Evolutionary conservation across 2,113 vertebrate species (phyloP).

Genomic region (Equus quagga): DNA sequence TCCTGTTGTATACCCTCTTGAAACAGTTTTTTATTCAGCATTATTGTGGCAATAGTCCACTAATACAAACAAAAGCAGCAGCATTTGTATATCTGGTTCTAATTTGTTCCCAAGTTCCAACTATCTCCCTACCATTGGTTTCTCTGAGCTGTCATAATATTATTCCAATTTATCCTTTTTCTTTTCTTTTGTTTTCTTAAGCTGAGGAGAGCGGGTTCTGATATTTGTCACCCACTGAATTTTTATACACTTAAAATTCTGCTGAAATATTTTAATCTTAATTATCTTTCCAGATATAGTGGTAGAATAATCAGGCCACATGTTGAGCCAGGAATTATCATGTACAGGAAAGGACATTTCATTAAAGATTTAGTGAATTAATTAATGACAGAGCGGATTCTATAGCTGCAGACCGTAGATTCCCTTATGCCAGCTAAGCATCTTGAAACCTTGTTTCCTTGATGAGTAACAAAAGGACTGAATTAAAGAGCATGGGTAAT

Average conservation of each 20-base stretch:
- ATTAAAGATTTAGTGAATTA: constrained; percentile 45
- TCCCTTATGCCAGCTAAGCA: neutral
- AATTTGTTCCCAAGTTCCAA: neutral
- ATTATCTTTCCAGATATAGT: constrained; percentile 28
- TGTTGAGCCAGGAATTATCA: neutral
- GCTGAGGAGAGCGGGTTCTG: neutral
- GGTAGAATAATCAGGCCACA: neutral
- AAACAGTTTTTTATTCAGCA: neutral
- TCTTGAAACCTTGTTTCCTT: constrained; percentile 43
- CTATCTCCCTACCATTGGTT: neutral
- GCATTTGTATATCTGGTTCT: constrained; percentile 31
- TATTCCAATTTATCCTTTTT: neutral
- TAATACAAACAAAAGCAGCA: neutral
- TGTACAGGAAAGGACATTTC: neutral
- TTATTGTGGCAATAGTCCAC: neutral
- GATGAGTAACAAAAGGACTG: constrained; percentile 31
- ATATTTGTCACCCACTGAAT: constrained; percentile 27
- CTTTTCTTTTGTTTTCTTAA: constrained; percentile 10
- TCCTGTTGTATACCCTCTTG: neutral
- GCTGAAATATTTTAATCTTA: constrained; percentile 27
- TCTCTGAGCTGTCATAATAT: neutral
- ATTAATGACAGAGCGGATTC: neutral
- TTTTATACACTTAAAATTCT: neutral
- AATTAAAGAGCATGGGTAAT: constrained; percentile 10
- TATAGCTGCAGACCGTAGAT: neutral